phyloP scores from a whole-genome alignment of 2,797 vertebrate species.

The Hozukius guyotensis region DNA sequence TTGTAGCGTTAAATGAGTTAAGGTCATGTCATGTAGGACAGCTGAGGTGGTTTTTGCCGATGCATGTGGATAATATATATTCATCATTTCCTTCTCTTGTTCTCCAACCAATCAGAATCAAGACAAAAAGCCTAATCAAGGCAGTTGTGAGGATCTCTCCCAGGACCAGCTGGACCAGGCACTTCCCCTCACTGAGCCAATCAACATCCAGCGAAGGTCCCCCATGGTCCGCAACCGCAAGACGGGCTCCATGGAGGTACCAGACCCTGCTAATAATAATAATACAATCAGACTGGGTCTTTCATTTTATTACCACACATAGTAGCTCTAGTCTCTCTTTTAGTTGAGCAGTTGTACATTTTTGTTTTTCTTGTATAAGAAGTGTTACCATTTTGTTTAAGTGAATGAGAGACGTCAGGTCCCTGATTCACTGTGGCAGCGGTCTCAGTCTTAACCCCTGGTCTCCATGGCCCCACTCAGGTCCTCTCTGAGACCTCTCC shows the following conservation, averaged over 20 bases:
- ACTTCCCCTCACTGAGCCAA: conserved; percentile 79
- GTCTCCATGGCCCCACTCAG: conserved; percentile 76
- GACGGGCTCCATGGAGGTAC: conserved; percentile 97
- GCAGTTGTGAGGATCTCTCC: conserved; percentile 91
- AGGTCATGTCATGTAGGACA: background rate
- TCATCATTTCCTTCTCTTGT: background rate
- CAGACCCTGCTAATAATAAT: background rate
- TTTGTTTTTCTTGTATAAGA: background rate
- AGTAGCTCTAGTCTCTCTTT: background rate
- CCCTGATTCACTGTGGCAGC: background rate
- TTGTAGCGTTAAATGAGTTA: background rate
- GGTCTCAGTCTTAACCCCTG: conserved; percentile 23
- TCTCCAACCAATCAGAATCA: conserved; percentile 81
- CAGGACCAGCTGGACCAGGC: conserved; percentile 86
- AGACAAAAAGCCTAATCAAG: conserved; percentile 91
- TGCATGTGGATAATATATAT: background rate
- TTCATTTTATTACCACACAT: background rate
- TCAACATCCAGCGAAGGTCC: conserved; percentile 86
- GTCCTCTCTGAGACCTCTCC: conserved; percentile 92
- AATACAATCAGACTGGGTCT: background rate
- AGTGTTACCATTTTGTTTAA: conserved; percentile 1
- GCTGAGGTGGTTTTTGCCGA: background rate
- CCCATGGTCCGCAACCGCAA: conserved; percentile 91
- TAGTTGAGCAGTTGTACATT: background rate
- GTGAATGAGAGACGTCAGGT: background rate